A percentile compares a stretch with the other conserved stretches of the same genome.
Evolutionary conservation across 2,888 invertebrate genomes (phyloP).

Genomic region (Nephrotoma guestfalica): DNA sequence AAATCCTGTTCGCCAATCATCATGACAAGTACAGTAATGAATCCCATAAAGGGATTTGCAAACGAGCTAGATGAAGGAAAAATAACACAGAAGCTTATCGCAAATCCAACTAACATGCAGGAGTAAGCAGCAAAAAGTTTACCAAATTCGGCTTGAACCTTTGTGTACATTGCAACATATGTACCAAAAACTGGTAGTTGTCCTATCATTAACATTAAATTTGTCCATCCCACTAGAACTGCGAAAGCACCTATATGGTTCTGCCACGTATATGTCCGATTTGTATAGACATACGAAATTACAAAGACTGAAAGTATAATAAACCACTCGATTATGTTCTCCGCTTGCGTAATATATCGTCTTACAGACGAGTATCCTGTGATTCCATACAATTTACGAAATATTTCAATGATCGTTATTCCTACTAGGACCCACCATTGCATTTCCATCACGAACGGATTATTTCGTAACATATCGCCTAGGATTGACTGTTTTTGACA

Average conservation of each 20-base stretch:
- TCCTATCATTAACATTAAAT: slow-evolving; percentile 82
- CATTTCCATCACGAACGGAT: slow-evolving; percentile 64
- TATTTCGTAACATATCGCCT: slow-evolving; percentile 56
- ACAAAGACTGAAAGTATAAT: slow-evolving; percentile 72
- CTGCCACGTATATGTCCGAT: slow-evolving; percentile 65
- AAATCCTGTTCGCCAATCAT: slow-evolving; percentile 78
- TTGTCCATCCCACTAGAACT: slow-evolving; percentile 74
- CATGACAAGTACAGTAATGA: slow-evolving; percentile 75
- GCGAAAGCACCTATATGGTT: slow-evolving; percentile 78
- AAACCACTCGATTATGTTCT: slow-evolving; percentile 79
- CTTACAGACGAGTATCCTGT: slow-evolving; percentile 68
- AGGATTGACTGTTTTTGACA: slow-evolving; percentile 67
- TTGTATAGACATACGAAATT: slow-evolving; percentile 68
- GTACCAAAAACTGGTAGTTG: slow-evolving; percentile 78
- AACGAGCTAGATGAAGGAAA: slow-evolving; percentile 71
- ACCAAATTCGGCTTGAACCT: slow-evolving; percentile 75
- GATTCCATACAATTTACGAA: slow-evolving; percentile 66
- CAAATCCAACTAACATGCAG: slow-evolving; percentile 71
- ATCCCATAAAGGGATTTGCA: slow-evolving; percentile 69
- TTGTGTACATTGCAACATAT: slow-evolving; percentile 82
- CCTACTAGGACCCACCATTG: slow-evolving; percentile 71
- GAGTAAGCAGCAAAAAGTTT: slow-evolving; percentile 75
- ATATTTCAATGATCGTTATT: slow-evolving; percentile 63
- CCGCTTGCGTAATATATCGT: slow-evolving; percentile 69
- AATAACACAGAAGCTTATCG: slow-evolving; percentile 76